A percentile compares a stretch with the other conserved stretches of the same genome.
phyloP scores from a whole-genome alignment of 2,888 invertebrate species.

The Mystacides longicornis region DNA sequence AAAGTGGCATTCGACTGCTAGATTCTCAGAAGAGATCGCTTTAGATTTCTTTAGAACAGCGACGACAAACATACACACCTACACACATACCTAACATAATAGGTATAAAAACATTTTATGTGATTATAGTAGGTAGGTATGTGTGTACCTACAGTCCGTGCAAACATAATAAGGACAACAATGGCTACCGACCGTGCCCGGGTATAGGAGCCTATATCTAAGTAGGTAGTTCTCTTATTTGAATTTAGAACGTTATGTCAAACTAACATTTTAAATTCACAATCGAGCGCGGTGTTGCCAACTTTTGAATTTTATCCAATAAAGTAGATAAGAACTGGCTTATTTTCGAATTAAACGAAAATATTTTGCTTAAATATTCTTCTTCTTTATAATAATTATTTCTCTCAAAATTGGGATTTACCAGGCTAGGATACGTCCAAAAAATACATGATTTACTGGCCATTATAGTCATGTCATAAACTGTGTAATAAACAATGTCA shows the following conservation, averaged over 20 bases:
- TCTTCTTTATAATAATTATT: too few species aligned
- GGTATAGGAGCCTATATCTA: too few species aligned
- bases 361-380: too few species aligned
- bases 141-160: not conserved
- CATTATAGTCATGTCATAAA: too few species aligned
- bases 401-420: too few species aligned
- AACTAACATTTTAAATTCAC: not conserved
- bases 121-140: not conserved
- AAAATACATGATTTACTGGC: too few species aligned
- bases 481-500: too few species aligned
- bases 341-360: not conserved
- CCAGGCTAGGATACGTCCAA: too few species aligned
- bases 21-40: not conserved
- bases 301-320: not conserved
- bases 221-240: conserved; percentile 1
- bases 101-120: not conserved
- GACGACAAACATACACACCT: not conserved
- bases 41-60: not conserved
- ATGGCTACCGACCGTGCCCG: not conserved
- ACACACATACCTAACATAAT: not conserved
- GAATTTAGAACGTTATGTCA: not conserved
- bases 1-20: too few species aligned
- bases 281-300: not conserved
- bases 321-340: not conserved
- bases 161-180: not conserved